Percentiles rank a stretch among this genome's conserved stretches.
Conservation (phyloP, 2,113 vertebrate species). For the Chloroceryle aenea region DNA sequence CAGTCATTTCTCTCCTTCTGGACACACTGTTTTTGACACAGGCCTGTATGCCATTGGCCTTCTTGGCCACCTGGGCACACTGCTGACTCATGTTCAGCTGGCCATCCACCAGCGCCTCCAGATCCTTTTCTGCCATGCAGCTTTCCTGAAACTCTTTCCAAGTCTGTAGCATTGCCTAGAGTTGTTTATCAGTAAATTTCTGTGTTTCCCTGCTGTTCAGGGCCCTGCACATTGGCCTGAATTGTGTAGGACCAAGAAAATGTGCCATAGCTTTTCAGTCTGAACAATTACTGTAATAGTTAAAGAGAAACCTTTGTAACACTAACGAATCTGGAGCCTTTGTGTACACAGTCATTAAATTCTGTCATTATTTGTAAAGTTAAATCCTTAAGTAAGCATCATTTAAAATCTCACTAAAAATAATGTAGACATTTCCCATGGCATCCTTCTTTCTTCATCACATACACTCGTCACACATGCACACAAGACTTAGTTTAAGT, state of each 20-base stretch:
- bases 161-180: no score
- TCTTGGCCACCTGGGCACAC: no score
- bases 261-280: neutral
- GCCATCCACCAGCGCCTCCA: no score
- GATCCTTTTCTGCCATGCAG: no score
- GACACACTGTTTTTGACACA: no score
- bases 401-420: neutral
- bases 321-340: neutral
- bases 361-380: neutral
- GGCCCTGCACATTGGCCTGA: neutral
- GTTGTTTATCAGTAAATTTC: neutral
- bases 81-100: no score
- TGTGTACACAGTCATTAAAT: neutral
- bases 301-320: neutral
- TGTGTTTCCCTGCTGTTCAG: neutral
- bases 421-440: neutral
- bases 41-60: no score
- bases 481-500: neutral
- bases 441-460: neutral
- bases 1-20: no score
- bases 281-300: neutral
- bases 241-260: neutral
- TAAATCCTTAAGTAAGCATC: neutral
- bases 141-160: no score
- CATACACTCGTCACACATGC: neutral